These are phyloP conservation scores for Cephalotes varians DNA, from an alignment of 2,888 invertebrate genomes.

Conservation along the genomic window DNA sequence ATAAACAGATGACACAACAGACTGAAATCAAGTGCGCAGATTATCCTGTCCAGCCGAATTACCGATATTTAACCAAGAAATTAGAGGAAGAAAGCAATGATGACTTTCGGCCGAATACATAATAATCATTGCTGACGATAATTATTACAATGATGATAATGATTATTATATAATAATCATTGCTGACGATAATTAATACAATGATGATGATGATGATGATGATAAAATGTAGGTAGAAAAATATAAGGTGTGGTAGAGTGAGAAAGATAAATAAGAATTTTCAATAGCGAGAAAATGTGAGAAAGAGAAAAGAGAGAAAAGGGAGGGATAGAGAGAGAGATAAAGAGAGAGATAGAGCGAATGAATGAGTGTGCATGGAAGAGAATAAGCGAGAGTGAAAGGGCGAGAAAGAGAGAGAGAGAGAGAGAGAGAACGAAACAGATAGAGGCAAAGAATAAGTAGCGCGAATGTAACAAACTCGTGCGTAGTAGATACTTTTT, in stretches of 20 bases:
- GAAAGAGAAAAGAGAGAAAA: conserved; percentile 16
- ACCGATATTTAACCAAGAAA: conserved; percentile 45
- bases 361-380: conserved; percentile 11
- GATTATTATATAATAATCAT: conserved; percentile 14
- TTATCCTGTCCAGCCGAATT: conserved; percentile 55
- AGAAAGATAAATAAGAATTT: conserved; percentile 35
- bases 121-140: conserved; percentile 35
- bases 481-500: conserved; percentile 76
- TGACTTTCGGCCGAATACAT: conserved; percentile 31
- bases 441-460: conserved; percentile 41
- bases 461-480: conserved; percentile 73
- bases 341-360: conserved; percentile 9
- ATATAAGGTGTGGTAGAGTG: conserved; percentile 45
- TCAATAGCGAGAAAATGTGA: conserved; percentile 29
- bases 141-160: conserved; percentile 28
- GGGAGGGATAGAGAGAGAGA: conserved; percentile 11
- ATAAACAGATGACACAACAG: conserved; percentile 41
- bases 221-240: conserved; percentile 31
- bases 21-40: conserved; percentile 54
- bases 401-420: conserved; percentile 7
- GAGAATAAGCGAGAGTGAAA: conserved; percentile 36
- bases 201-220: conserved; percentile 2
- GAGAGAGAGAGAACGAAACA: conserved; percentile 42
- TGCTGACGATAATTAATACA: conserved; percentile 34
- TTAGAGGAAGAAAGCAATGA: conserved; percentile 38